Base-by-base conservation (phyloP, 2,113 vertebrate genomes). In the Colossoma macropomum region DNA sequence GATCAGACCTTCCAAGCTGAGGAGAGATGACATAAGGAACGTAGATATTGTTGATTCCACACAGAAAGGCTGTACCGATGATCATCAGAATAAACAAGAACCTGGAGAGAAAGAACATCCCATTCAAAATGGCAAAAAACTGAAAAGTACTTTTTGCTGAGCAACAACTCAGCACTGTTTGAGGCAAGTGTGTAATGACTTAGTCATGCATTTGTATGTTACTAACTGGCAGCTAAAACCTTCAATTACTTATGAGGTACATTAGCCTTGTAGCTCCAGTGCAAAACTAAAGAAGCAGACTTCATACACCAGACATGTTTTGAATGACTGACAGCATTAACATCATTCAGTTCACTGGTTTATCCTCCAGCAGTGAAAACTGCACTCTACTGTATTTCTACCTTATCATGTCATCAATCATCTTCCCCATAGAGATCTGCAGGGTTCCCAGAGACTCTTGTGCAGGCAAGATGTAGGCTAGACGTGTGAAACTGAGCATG, bases 61-160 rank as follows among this genome's bases (percentile, higher is more conserved):
- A 97, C 81, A 98, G 94, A 90, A 97, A 98, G 48, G 97, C 95
- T 0, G 96, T 97, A 83, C 96, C 94, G 72, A 97, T 97, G 89
- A 98, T 98, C 95, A 97, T 96, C 90, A 98, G 83, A 81, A 97
- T 96, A 81, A 98, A 97, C 95, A 98, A 96, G 77, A 98, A 98
- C 87, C 96, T 97, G 85, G 60, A 30, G 27, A 52, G 27, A 45
- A 45, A 54, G 41, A 19, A 48, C 4, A 74, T 12, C 3, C 28
- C 0, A 68, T 38, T 71, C 34, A 75, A 66, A 50, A 30, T 16
- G 2, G 28, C n/a, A 75, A 38, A 59, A 45, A 9, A 38, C 32
- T 34, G 16, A 38, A 38, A 30, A 75, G 17, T 9, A 3, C 2
- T 23, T 19, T 32, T 56, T 56, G 50, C 73, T 12, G 32, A 75